These are phyloP conservation scores for Apis dorsata DNA, from an alignment of 1,140 invertebrate genomes.

Conservation along the genomic window DNA sequence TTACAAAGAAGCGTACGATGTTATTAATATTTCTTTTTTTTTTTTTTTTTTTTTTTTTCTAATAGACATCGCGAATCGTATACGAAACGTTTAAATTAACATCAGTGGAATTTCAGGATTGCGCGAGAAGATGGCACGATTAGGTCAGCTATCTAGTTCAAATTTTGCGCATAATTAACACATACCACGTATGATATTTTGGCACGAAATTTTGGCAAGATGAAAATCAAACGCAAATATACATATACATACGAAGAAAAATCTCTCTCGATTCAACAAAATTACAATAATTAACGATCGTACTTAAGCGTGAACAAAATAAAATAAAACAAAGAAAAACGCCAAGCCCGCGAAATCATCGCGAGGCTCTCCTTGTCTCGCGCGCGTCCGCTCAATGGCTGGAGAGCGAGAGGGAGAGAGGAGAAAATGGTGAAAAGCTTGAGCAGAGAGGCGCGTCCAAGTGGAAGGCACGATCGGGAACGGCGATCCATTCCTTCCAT, in stretches of 20 bases:
- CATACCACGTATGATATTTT: background rate
- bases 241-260: too few species aligned
- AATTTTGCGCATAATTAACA: constrained; percentile 9
- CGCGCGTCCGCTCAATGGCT: background rate
- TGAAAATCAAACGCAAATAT: too few species aligned
- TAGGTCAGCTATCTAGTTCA: background rate
- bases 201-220: background rate
- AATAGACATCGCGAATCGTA: background rate
- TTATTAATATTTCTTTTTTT: too few species aligned
- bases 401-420: constrained; percentile 36
- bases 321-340: background rate
- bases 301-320: background rate
- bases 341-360: constrained; percentile 48
- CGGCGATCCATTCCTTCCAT: constrained; percentile 43
- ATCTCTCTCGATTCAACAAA: too few species aligned
- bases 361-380: too few species aligned
- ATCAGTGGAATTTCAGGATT: background rate
- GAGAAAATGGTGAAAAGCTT: constrained; percentile 61
- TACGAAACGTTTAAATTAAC: background rate
- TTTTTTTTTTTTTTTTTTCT: too few species aligned
- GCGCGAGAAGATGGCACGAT: background rate
- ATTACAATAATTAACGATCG: too few species aligned
- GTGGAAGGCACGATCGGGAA: constrained; percentile 38
- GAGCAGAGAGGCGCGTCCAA: constrained; percentile 18
- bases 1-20: too few species aligned